Percentiles rank a stretch among this genome's conserved stretches.
Conservation (phyloP, 2,113 vertebrate genomes). For the Carollia perspicillata region DNA sequence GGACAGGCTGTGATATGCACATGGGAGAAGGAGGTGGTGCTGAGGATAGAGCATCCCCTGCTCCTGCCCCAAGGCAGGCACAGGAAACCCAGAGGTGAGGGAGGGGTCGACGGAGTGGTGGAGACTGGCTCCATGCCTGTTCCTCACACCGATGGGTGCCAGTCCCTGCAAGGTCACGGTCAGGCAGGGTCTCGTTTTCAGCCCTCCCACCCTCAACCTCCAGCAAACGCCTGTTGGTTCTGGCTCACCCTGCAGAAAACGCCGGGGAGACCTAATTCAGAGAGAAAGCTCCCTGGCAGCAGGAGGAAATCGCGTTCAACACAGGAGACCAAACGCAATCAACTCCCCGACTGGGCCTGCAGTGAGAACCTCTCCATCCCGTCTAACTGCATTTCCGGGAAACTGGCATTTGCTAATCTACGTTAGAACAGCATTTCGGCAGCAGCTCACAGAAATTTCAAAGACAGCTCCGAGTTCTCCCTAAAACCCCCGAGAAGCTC, state of each 20-base stretch:
- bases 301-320: neutral
- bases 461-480: neutral
- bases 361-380: rapidly evolving
- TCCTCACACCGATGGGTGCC: neutral
- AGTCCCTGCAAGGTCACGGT: neutral
- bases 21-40: rapidly evolving
- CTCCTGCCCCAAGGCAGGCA: neutral
- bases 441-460: neutral
- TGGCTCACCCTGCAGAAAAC: neutral
- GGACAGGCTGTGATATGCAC: rapidly evolving
- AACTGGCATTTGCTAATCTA: neutral
- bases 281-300: neutral
- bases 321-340: neutral
- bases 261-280: neutral
- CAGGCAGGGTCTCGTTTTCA: rapidly evolving
- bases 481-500: neutral
- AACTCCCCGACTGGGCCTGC: neutral
- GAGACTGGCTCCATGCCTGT: rapidly evolving
- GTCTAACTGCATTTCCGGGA: neutral
- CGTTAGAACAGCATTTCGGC: neutral
- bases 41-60: neutral
- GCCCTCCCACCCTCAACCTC: rapidly evolving
- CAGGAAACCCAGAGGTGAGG: too few species aligned
- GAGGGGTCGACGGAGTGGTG: too few species aligned
- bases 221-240: neutral